Conservation (phyloP, 2,888 invertebrate genomes). For the Drosophila yooni region DNA sequence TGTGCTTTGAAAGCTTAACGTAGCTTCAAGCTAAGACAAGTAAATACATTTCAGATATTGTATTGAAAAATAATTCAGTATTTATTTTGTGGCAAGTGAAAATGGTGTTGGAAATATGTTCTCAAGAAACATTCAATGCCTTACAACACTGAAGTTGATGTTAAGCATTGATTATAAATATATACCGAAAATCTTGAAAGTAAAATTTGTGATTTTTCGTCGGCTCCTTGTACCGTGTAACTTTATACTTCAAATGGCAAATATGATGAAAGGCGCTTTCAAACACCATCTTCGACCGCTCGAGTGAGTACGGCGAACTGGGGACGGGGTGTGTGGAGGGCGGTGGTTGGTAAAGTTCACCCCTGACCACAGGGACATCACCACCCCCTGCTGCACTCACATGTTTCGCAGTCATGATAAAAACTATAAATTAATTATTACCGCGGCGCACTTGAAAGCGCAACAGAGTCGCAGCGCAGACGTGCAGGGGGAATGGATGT, state of each 20-base stretch:
- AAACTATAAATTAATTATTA: conserved; percentile 85
- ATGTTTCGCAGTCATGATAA: conserved; percentile 78
- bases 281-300: conserved; percentile 4
- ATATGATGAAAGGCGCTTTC: conserved; percentile 34
- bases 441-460: conserved; percentile 82
- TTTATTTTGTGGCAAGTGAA: neutral
- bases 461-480: conserved; percentile 50
- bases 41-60: neutral
- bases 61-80: neutral
- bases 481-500: neutral
- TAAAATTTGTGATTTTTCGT: neutral
- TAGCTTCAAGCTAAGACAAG: neutral
- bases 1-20: neutral
- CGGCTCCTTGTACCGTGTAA: conserved; percentile 49
- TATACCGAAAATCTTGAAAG: neutral
- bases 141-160: neutral
- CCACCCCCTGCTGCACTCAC: conserved; percentile 60
- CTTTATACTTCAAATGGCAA: conserved; percentile 66
- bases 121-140: no score
- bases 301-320: neutral
- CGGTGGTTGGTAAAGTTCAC: conserved; percentile 1
- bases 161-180: neutral
- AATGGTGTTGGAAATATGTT: neutral
- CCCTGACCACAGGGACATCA: conserved; percentile 40
- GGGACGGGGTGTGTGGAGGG: neutral